Evolutionary conservation across 2,797 vertebrate species (phyloP).

Genomic region (Myotis pilosus): DNA sequence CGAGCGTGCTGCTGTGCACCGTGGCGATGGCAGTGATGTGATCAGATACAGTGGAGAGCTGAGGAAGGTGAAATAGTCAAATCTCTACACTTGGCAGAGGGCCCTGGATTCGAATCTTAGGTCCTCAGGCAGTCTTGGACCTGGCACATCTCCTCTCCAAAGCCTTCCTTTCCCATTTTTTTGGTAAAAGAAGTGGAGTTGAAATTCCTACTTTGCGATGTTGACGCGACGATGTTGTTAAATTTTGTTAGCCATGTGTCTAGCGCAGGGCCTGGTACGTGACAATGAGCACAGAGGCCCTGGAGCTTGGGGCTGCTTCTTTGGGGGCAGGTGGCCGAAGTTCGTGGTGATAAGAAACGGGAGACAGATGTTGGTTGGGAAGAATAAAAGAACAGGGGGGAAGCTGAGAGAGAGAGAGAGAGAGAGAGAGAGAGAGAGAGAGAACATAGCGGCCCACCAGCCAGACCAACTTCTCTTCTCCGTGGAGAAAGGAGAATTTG

Average conservation of each 20-base stretch:
- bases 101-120: background rate
- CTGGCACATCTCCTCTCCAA: background rate
- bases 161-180: background rate
- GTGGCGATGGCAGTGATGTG: too few relatives aligned
- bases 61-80: background rate
- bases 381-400: background rate
- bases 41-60: background rate
- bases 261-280: rapidly evolving
- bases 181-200: background rate
- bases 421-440: too few relatives aligned
- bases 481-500: background rate
- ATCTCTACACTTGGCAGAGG: background rate
- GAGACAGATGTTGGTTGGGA: background rate
- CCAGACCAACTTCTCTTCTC: background rate
- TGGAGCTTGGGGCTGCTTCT: background rate
- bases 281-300: background rate
- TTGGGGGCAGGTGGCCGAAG: too few relatives aligned
- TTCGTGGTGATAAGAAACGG: background rate
- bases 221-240: background rate
- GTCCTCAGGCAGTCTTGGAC: background rate
- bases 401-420: too few relatives aligned
- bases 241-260: background rate
- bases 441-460: rapidly evolving
- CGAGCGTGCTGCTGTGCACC: background rate
- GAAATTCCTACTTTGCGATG: background rate